These are phyloP conservation scores for Asteroscopus sphinx DNA, from an alignment of 2,888 invertebrate species.

Conservation along the genomic window DNA sequence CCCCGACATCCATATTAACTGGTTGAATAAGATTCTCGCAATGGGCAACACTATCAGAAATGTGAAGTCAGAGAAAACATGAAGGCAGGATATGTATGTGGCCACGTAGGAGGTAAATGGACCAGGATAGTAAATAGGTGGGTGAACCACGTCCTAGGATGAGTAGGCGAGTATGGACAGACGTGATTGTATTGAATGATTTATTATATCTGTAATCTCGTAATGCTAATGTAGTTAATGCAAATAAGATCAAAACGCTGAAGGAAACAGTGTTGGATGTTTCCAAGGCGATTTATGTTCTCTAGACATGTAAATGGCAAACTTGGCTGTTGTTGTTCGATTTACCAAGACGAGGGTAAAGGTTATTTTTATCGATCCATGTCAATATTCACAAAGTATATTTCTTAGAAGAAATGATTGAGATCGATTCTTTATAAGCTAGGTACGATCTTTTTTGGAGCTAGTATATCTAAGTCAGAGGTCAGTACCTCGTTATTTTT, in stretches of 20 bases:
- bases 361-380: conserved; percentile 1
- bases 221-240: conserved; percentile 67
- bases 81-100: conserved; percentile 37
- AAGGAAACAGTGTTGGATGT: conserved; percentile 37
- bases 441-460: conserved; percentile 8
- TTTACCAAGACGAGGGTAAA: conserved; percentile 9
- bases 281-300: conserved; percentile 35
- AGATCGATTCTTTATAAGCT: conserved; percentile 9
- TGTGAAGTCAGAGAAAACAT: conserved; percentile 41
- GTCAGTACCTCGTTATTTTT: conserved; percentile 33
- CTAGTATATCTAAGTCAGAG: conserved; percentile 26
- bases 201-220: conserved; percentile 68
- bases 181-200: conserved; percentile 64
- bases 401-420: conserved; percentile 3
- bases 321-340: conserved; percentile 7
- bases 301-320: conserved; percentile 33
- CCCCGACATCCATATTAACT: conserved; percentile 34
- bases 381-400: conserved; percentile 15
- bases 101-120: conserved; percentile 71
- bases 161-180: conserved; percentile 65
- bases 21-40: conserved; percentile 47
- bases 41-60: conserved; percentile 29
- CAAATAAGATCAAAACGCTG: conserved; percentile 52
- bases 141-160: conserved; percentile 61
- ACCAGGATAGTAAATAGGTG: conserved; percentile 63